A percentile compares a stretch with the other conserved stretches of the same genome.
Evolutionary conservation across 1,140 invertebrate species (phyloP).

Genomic region (Pachyrhynchus sulphureomaculatus): DNA sequence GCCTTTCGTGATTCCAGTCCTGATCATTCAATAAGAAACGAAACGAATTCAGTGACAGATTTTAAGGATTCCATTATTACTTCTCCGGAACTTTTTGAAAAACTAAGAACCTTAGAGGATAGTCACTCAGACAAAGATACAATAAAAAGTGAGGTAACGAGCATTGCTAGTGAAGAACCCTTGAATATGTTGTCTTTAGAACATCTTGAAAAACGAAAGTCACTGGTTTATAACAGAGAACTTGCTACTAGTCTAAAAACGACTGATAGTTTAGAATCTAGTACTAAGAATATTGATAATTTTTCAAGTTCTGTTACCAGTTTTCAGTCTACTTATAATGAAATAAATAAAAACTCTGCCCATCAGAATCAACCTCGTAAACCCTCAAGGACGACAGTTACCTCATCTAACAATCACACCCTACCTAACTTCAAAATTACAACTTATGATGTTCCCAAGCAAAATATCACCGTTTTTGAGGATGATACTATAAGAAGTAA

Average conservation of each 20-base stretch:
- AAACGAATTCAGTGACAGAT: slow-evolving; percentile 35
- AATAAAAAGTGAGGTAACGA: slow-evolving; percentile 35
- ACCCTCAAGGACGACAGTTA: background rate
- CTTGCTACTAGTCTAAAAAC: slow-evolving; percentile 50
- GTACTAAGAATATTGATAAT: slow-evolving; percentile 13
- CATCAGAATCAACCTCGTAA: slow-evolving; percentile 9
- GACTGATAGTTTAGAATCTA: slow-evolving; percentile 32
- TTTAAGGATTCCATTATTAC: slow-evolving; percentile 48
- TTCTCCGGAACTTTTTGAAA: slow-evolving; percentile 49
- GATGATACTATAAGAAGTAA: slow-evolving; percentile 51
- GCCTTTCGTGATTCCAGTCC: slow-evolving; percentile 59
- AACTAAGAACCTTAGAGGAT: slow-evolving; percentile 43
- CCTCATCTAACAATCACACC: slow-evolving; percentile 11
- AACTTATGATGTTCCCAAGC: slow-evolving; percentile 49
- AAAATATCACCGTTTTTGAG: slow-evolving; percentile 51
- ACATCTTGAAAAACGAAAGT: slow-evolving; percentile 48
- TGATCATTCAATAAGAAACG: slow-evolving; percentile 37
- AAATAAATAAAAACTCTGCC: slow-evolving; percentile 7
- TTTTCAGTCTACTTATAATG: slow-evolving; percentile 13
- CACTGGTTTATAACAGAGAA: slow-evolving; percentile 50
- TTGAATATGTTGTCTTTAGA: slow-evolving; percentile 47
- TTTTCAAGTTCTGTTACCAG: slow-evolving; percentile 20
- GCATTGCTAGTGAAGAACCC: slow-evolving; percentile 40
- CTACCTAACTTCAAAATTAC: slow-evolving; percentile 51
- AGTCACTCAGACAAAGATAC: slow-evolving; percentile 35